Evolutionary conservation across 1,140 invertebrate genomes (phyloP).

Genomic region (Battus philenor): DNA sequence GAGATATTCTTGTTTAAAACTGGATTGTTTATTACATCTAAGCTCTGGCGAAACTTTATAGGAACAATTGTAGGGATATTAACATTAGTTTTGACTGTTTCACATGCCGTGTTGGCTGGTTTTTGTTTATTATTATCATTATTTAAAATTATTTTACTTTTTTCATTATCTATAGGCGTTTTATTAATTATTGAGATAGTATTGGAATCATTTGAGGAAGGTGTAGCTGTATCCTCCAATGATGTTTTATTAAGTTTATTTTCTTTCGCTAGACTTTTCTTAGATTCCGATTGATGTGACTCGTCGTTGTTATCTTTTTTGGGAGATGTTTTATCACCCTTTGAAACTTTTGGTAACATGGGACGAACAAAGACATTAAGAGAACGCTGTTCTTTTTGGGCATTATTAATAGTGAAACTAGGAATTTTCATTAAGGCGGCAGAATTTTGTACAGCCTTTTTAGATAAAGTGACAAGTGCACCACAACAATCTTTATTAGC

Average conservation of each 20-base stretch:
- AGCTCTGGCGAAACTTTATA: conserved; percentile 55
- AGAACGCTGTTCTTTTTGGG: conserved; percentile 32
- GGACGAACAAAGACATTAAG: conserved; percentile 52
- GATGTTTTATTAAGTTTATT: conserved; percentile 11
- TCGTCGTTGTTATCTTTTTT: conserved; percentile 46
- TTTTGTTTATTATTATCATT: conserved; percentile 17
- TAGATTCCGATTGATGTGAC: conserved; percentile 11
- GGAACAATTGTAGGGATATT: conserved; percentile 46
- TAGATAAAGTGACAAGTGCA: conserved; percentile 44
- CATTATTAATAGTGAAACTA: conserved; percentile 33
- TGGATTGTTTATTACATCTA: conserved; percentile 66
- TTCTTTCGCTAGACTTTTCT: conserved; percentile 21
- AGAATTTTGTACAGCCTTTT: conserved; percentile 46
- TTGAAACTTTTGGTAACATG: conserved; percentile 46
- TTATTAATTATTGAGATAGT: conserved; percentile 1
- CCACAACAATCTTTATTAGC: conserved; percentile 55
- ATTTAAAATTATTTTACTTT: conserved; percentile 4
- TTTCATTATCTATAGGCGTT: conserved; percentile 9
- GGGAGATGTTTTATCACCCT: conserved; percentile 51
- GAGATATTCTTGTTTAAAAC: conserved; percentile 61
- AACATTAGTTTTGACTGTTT: conserved; percentile 28
- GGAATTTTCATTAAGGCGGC: conserved; percentile 54
- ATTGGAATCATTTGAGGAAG: not conserved
- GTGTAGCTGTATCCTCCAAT: not conserved
- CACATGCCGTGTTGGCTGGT: conserved; percentile 1